Percentiles rank a stretch among this genome's conserved stretches.
These are phyloP conservation scores for Gobiocypris rarus DNA, from an alignment of 2,113 vertebrate species.

Conservation along the genomic window DNA sequence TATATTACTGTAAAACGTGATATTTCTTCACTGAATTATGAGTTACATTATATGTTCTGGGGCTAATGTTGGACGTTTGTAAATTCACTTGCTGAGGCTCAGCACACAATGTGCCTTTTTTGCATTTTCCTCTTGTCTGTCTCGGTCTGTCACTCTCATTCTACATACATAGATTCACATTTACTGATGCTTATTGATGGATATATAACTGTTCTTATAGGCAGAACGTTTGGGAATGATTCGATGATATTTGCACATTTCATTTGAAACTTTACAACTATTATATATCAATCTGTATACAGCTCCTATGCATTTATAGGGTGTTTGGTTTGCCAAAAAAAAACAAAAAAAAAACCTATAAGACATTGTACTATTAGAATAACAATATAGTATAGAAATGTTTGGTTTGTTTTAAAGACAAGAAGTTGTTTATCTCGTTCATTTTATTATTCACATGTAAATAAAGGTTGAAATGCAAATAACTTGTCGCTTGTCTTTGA, in stretches of 20 bases:
- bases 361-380: constrained; percentile 35
- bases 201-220: constrained; percentile 38
- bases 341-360: constrained; percentile 14
- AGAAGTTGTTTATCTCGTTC: constrained; percentile 53
- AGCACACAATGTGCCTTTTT: constrained; percentile 77
- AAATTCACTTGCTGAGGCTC: constrained; percentile 48
- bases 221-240: constrained; percentile 59
- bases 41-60: constrained; percentile 20
- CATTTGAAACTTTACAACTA: constrained; percentile 55
- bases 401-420: constrained; percentile 55
- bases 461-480: constrained; percentile 70
- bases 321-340: constrained; percentile 62
- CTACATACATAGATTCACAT: constrained; percentile 50
- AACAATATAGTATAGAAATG: background rate
- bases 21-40: background rate
- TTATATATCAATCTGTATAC: constrained; percentile 65
- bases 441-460: constrained; percentile 72
- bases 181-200: background rate
- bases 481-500: no score
- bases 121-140: constrained; percentile 45
- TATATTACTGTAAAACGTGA: constrained; percentile 15
- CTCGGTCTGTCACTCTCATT: constrained; percentile 45
- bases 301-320: constrained; percentile 61
- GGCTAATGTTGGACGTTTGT: constrained; percentile 43
- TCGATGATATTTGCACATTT: constrained; percentile 73